Conservation (phyloP, 2,888 invertebrate genomes). For the Mactromeris polynyma region DNA sequence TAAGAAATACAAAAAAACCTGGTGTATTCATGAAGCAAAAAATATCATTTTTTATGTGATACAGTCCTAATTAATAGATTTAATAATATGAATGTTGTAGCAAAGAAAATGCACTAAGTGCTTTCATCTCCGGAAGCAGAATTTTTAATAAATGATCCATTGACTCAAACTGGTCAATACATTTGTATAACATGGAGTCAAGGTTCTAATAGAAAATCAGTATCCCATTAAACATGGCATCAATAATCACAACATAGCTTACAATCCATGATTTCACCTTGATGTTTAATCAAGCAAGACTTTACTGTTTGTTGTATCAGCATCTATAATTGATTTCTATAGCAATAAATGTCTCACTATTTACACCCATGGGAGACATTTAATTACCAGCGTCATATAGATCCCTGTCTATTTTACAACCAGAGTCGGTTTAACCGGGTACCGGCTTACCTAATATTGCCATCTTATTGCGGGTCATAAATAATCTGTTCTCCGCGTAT, state of each 20-base stretch:
- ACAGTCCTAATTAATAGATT: no score
- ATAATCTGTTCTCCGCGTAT: not conserved
- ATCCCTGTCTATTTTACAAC: not conserved
- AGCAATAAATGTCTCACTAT: not conserved
- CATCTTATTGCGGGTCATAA: not conserved
- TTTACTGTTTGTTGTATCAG: not conserved
- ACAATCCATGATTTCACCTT: not conserved
- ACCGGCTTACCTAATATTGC: not conserved
- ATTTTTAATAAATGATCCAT: no score
- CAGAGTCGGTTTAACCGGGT: not conserved
- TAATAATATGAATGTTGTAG: no score
- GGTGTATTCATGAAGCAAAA: no score
- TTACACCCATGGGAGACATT: not conserved
- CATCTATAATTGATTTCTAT: slow-evolving; percentile 12
- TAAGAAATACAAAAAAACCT: no score
- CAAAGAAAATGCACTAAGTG: no score
- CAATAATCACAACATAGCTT: not conserved
- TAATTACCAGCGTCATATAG: not conserved
- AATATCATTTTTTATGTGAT: no score
- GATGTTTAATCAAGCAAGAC: slow-evolving; percentile 5
- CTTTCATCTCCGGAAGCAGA: no score
- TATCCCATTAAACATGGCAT: not conserved
- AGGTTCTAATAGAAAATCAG: not conserved
- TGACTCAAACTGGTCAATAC: no score
- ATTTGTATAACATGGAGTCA: not conserved